These are phyloP conservation scores for Tiliacea aurago DNA, from an alignment of 2,888 invertebrate species.

Conservation along the genomic window DNA sequence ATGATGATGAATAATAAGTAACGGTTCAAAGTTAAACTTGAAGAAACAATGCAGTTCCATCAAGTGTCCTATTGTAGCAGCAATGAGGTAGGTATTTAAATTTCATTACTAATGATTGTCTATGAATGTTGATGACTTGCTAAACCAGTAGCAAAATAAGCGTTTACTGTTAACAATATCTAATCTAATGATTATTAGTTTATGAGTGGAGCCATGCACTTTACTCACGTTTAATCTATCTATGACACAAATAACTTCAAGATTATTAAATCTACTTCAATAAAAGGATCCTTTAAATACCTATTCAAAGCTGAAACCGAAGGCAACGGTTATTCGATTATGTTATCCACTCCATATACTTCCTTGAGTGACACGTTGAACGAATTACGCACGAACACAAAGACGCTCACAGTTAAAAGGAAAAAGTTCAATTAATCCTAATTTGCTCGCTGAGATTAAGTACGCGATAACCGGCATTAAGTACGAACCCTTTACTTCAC, in stretches of 20 bases:
- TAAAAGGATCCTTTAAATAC: constrained; percentile 35
- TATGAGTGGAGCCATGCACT: constrained; percentile 62
- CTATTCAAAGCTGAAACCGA: constrained; percentile 46
- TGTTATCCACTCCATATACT: constrained; percentile 76
- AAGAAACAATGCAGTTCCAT: constrained; percentile 31
- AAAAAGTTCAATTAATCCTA: constrained; percentile 90
- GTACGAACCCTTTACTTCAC: constrained; percentile 87
- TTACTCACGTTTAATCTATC: constrained; percentile 57
- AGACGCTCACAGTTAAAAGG: constrained; percentile 83
- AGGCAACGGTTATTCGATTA: constrained; percentile 52
- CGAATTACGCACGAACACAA: constrained; percentile 86
- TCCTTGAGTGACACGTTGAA: constrained; percentile 81
- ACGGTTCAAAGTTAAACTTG: constrained; percentile 11
- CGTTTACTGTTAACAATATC: constrained; percentile 68
- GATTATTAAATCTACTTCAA: constrained; percentile 36
- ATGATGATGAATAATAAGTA: no score
- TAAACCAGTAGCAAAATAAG: constrained; percentile 71
- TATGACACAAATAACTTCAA: constrained; percentile 59
- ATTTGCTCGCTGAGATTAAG: constrained; percentile 89
- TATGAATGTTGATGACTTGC: constrained; percentile 56
- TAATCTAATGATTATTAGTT: constrained; percentile 74
- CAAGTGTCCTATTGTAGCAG: constrained; percentile 29
- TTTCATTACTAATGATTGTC: constrained; percentile 53
- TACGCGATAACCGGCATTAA: constrained; percentile 86
- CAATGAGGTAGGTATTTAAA: constrained; percentile 39